Evolutionary conservation across 64 coral and sea anemone species (phyloP).

Genomic region (Montipora cactus): DNA sequence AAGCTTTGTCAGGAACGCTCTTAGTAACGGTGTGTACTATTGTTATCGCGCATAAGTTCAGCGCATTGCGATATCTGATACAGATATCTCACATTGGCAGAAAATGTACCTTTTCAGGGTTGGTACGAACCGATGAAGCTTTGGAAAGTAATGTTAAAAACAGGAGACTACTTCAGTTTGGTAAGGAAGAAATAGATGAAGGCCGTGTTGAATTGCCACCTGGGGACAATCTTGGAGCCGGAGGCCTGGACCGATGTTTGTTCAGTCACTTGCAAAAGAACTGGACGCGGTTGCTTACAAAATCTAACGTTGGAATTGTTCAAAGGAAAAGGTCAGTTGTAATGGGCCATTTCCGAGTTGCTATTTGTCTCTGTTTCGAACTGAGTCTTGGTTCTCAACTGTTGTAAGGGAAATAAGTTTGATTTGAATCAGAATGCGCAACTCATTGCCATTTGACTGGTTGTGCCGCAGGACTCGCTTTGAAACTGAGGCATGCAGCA

Average conservation of each 20-base stretch:
- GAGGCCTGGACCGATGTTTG: conserved; percentile 54
- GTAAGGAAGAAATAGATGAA: conserved; percentile 14
- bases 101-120: neutral
- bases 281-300: conserved; percentile 47
- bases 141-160: neutral
- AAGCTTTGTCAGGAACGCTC: no score
- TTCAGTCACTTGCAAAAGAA: conserved; percentile 64
- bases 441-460: no score
- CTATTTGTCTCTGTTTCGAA: neutral
- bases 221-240: conserved; percentile 53
- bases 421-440: no score
- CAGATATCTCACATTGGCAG: neutral
- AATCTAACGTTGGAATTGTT: neutral
- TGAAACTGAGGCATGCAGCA: no score
- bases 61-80: neutral
- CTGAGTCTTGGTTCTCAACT: no score
- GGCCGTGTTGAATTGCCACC: conserved; percentile 48
- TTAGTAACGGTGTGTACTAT: no score
- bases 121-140: neutral
- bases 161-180: conserved; percentile 38
- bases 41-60: no score
- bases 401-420: no score
- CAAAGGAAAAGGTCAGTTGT: conserved; percentile 32
- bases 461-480: no score
- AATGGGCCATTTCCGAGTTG: neutral